Percentiles rank a stretch among this genome's conserved stretches.
Conservation (phyloP, 2,113 vertebrate species). For the Phrynosoma blainvillii region DNA sequence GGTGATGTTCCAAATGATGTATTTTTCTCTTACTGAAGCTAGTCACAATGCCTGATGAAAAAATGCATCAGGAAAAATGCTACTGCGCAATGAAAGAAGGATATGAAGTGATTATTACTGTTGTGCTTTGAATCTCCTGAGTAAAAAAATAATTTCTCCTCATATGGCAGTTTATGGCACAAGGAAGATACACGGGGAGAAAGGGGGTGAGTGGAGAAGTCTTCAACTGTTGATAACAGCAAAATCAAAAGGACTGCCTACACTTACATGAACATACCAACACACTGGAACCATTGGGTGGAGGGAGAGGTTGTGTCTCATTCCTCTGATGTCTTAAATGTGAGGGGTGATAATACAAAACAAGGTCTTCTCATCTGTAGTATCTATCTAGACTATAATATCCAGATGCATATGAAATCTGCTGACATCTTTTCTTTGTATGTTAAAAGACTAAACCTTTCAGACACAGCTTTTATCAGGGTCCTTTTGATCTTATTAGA, state of each 20-base stretch:
- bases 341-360: background rate
- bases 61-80: background rate
- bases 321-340: background rate
- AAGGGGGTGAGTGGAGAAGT: too few relatives aligned
- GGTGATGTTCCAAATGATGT: background rate
- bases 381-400: background rate
- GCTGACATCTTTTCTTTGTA: too few relatives aligned
- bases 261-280: background rate
- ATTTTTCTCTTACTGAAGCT: background rate
- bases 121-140: background rate
- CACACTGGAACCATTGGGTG: background rate
- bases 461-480: background rate
- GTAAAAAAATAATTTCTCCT: background rate
- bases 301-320: background rate
- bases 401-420: too few relatives aligned
- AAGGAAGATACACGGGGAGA: too few relatives aligned
- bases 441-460: background rate
- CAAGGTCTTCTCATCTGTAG: too few relatives aligned
- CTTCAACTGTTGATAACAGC: background rate
- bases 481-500: background rate
- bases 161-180: background rate
- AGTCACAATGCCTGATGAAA: background rate
- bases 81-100: background rate
- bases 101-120: background rate
- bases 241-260: background rate